A percentile compares a stretch with the other conserved stretches of the same genome.
Conservation (phyloP, 2,888 invertebrate species). For the Ligdia adustata region DNA sequence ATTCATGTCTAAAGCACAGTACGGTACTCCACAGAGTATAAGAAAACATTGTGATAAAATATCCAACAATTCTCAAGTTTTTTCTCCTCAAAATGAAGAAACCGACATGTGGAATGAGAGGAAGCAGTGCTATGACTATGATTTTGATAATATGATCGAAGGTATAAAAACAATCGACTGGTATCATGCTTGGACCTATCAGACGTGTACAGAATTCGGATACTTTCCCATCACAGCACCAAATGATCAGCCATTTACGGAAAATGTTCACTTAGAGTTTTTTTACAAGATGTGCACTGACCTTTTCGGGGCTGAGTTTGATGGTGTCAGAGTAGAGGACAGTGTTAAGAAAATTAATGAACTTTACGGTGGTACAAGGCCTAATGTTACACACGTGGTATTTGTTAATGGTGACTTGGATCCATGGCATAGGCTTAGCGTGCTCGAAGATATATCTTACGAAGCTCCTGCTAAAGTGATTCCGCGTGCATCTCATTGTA, state of each 20-base stretch:
- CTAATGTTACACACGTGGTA: conserved; percentile 80
- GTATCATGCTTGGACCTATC: conserved; percentile 85
- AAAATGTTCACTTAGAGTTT: conserved; percentile 67
- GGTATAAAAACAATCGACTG: conserved; percentile 45
- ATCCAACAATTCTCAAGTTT: conserved; percentile 32
- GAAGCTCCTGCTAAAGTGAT: conserved; percentile 66
- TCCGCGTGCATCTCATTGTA: conserved; percentile 61
- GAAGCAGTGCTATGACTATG: conserved; percentile 53
- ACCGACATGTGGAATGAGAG: conserved; percentile 44
- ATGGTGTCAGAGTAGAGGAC: conserved; percentile 57
- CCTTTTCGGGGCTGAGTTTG: conserved; percentile 67
- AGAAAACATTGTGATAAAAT: conserved; percentile 51
- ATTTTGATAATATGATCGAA: conserved; percentile 59
- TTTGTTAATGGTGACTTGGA: conserved; percentile 85
- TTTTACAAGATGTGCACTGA: conserved; percentile 67
- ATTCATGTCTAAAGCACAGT: conserved; percentile 63
- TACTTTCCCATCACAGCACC: conserved; percentile 87
- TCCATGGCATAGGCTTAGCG: conserved; percentile 83
- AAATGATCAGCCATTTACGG: conserved; percentile 83
- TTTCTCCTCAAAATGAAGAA: conserved; percentile 40
- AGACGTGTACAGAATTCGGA: conserved; percentile 91
- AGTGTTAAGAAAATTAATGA: conserved; percentile 71
- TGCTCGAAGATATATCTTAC: conserved; percentile 70
- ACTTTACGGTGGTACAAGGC: conserved; percentile 73
- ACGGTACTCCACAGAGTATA: conserved; percentile 55